Evolutionary conservation across 2,797 vertebrate species (phyloP), one percentile per base, ranked within the genome.

Genomic region (Pseudomugil tenellus): DNA sequence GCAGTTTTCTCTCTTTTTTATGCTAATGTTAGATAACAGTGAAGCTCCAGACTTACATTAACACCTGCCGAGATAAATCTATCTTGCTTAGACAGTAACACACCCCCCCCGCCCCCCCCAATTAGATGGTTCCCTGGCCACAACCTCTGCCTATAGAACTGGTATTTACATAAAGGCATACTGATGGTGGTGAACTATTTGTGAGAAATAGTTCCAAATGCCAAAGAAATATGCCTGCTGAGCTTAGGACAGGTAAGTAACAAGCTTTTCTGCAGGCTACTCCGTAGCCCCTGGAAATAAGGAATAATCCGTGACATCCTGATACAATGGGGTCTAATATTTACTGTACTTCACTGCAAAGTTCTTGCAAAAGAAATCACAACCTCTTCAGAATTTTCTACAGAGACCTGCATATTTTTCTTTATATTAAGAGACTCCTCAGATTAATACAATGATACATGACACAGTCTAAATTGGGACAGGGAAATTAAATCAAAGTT

Each of bases 131-230:
- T 28, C 58, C 39, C 11, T 16, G 26, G 19, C 19, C 39, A 31
- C 19, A 26, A 43, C 25, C 17, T 52, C 26, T 28, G 14, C 57
- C 16, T 23, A 19, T 17, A 17, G 37, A 37, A 59, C 5, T 31
- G 19, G 41, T 19, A 48, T 60, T n/a, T 61, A n/a, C 5, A 61
- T 37, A 70, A 48, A 55, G 25, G 46, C 58, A 62, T 39, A 70
- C 26, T 23, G 37, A n/a, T 46, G 28, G 63, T 41, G 53, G 48
- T 62, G 16, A 55, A 43, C 58, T 61, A 37, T 51, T 48, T 51
- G 49, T 61, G 52, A 61, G 49, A 60, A 61, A 46, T 11, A 46
- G 29, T 26, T 46, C 51, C 52, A 65, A 29, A 35, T 41, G 54
- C 35, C 31, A 32, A 25, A 62, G 16, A 55, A 55, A 14, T 55